A percentile compares a stretch with the other conserved stretches of the same genome.
phyloP scores from a whole-genome alignment of 53 echinoderm and acorn worm species.

The Henricia sp. region DNA sequence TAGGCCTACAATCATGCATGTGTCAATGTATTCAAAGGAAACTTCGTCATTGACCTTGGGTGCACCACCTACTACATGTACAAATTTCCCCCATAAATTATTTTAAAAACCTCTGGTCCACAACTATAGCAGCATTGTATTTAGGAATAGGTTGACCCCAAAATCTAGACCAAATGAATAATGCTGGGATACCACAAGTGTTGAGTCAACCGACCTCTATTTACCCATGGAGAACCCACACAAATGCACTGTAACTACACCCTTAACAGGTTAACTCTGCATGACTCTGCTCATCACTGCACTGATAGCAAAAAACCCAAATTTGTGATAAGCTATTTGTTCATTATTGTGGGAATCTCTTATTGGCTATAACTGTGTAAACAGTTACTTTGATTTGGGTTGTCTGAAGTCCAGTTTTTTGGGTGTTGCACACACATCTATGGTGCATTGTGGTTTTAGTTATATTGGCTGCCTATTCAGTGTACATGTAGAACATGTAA shows the following conservation, averaged over 20 bases:
- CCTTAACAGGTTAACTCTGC: neutral
- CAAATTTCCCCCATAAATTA: too few relatives aligned
- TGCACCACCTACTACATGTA: too few relatives aligned
- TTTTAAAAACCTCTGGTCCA: too few relatives aligned
- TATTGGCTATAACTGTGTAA: neutral
- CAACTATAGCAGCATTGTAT: neutral
- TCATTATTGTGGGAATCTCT: slow-evolving; percentile 4
- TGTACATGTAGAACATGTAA: too few relatives aligned
- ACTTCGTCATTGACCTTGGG: too few relatives aligned
- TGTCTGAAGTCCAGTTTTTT: slow-evolving; percentile 6
- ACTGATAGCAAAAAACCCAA: neutral
- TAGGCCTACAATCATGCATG: too few relatives aligned
- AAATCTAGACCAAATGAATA: neutral
- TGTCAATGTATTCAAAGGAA: too few relatives aligned
- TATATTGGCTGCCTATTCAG: too few relatives aligned
- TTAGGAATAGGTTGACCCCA: slow-evolving; percentile 8
- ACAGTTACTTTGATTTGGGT: neutral
- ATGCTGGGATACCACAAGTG: slow-evolving; percentile 32
- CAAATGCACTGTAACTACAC: neutral
- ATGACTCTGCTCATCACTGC: neutral
- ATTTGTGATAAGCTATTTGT: neutral
- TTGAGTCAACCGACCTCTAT: slow-evolving; percentile 15
- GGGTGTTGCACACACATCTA: neutral
- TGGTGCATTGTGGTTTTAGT: neutral
- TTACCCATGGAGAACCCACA: neutral